Percentiles rank a stretch among this genome's conserved stretches.
Evolutionary conservation across 1,140 invertebrate genomes (phyloP).

Genomic region (Andricus grossulariae): DNA sequence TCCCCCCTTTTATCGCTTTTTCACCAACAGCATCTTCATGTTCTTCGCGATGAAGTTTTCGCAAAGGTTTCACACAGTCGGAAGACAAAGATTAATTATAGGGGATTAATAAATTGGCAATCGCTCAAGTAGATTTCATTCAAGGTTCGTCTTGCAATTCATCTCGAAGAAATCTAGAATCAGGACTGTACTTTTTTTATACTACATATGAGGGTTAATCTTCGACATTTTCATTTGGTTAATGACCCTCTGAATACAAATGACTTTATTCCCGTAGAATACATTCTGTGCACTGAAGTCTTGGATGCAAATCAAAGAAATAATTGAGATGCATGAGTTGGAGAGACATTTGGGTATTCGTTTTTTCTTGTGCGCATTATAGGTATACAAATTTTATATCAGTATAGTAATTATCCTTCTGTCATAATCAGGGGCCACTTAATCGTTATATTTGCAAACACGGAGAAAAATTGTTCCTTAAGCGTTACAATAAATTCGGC

Average conservation of each 20-base stretch:
- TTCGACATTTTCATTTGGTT: conserved; percentile 11
- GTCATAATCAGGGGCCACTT: too few relatives aligned
- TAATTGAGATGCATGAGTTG: conserved; percentile 5
- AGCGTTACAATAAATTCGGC: too few relatives aligned
- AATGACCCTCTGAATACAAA: conserved; percentile 4
- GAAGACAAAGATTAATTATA: conserved; percentile 12
- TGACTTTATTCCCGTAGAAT: not conserved
- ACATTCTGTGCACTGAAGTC: not conserved
- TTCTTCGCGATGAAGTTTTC: not conserved
- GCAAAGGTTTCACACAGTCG: not conserved
- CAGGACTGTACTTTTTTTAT: not conserved
- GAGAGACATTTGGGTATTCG: not conserved
- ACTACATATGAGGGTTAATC: not conserved
- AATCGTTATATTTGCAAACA: too few relatives aligned
- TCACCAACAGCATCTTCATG: not conserved
- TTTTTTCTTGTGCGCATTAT: not conserved
- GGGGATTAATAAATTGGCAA: not conserved
- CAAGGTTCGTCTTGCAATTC: not conserved
- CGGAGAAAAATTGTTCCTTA: too few relatives aligned
- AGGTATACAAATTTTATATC: not conserved
- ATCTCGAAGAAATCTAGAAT: conserved; percentile 11
- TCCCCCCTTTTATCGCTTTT: not conserved
- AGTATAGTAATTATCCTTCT: not conserved
- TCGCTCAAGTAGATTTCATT: not conserved
- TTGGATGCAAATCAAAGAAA: not conserved